Evolutionary conservation across 2,888 invertebrate species (phyloP).

Genomic region (Nemapogon koenigi): DNA sequence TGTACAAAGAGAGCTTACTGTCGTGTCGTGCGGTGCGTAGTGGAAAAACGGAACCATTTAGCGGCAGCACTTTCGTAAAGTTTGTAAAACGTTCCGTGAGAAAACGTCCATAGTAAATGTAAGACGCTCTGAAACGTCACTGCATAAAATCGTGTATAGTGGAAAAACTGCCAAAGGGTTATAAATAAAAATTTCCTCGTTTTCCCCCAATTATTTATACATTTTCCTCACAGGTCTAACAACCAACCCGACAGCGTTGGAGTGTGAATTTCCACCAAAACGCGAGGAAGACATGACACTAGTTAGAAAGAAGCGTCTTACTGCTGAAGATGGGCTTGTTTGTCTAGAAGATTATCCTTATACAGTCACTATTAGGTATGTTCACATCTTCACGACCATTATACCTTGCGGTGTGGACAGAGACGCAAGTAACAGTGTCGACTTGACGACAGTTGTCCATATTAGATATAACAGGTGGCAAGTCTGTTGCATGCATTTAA

Average conservation of each 20-base stretch:
- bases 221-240: conserved; percentile 18
- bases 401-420: no score
- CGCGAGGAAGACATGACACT: conserved; percentile 47
- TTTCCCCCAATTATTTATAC: no score
- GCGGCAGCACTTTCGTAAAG: no score
- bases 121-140: conserved; percentile 9
- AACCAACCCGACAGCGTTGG: conserved; percentile 30
- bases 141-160: conserved; percentile 3
- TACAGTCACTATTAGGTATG: conserved; percentile 52
- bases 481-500: no score
- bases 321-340: conserved; percentile 47
- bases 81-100: no score
- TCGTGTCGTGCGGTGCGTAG: no score
- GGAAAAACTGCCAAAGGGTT: conserved; percentile 9
- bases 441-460: neutral
- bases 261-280: conserved; percentile 55
- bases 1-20: no score
- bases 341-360: conserved; percentile 56
- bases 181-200: neutral
- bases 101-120: conserved; percentile 2
- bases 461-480: no score
- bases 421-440: neutral
- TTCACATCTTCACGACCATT: no score
- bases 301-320: conserved; percentile 41
- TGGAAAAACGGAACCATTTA: no score